Evolutionary conservation across 2,888 invertebrate species (phyloP).

Genomic region (Microchrysa polita): DNA sequence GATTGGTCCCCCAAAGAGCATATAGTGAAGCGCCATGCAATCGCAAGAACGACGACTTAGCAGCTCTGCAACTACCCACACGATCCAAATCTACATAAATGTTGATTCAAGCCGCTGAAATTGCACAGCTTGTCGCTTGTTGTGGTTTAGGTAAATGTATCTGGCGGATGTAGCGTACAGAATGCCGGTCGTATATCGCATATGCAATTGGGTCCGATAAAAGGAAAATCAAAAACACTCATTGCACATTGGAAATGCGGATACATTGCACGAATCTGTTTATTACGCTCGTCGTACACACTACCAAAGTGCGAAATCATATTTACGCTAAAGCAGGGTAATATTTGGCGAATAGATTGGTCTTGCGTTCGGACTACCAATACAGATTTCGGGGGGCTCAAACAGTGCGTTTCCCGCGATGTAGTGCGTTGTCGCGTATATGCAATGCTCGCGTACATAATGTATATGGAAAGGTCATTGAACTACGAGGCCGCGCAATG

Average conservation of each 20-base stretch:
- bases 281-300: too few species aligned
- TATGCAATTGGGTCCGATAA: constrained; percentile 34
- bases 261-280: background rate
- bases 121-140: too few species aligned
- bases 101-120: too few species aligned
- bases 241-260: constrained; percentile 35
- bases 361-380: background rate
- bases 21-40: constrained; percentile 31
- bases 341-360: constrained; percentile 19
- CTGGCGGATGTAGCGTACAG: constrained; percentile 23
- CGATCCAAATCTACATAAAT: too few species aligned
- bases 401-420: background rate
- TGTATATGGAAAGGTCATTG: constrained; percentile 19
- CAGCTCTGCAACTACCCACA: too few species aligned
- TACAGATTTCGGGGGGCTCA: background rate
- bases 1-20: constrained; percentile 20
- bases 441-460: background rate
- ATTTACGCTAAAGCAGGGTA: background rate
- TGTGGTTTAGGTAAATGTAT: constrained; percentile 2
- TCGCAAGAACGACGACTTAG: background rate
- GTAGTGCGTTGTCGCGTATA: background rate
- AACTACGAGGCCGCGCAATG: constrained; percentile 36
- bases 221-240: constrained; percentile 36
- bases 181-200: background rate
- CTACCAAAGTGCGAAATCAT: constrained; percentile 20